These are phyloP conservation scores for Linurgus olivaceus DNA, from an alignment of 2,797 vertebrate species.

Conservation along the genomic window DNA sequence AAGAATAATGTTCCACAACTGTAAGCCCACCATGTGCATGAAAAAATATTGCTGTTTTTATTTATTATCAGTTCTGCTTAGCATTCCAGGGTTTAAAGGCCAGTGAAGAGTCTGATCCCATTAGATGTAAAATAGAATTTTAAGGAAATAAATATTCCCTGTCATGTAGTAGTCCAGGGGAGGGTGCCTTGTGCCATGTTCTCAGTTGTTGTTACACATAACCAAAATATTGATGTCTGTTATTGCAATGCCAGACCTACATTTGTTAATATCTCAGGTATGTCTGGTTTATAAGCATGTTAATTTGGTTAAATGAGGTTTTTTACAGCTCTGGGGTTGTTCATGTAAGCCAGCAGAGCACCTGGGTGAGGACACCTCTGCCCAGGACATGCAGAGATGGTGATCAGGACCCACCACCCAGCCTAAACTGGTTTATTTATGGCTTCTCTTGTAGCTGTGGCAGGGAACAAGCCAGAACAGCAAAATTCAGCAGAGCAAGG, in stretches of 20 bases:
- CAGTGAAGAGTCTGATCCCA: background rate
- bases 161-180: background rate
- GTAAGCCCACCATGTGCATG: background rate
- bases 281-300: background rate
- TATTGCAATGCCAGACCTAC: background rate
- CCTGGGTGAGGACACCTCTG: background rate
- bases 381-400: background rate
- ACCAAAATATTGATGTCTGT: background rate
- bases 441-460: background rate
- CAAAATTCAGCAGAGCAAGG: background rate
- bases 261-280: background rate
- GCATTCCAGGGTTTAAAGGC: background rate
- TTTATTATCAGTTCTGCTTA: background rate
- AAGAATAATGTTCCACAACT: background rate
- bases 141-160: background rate
- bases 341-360: fast-evolving
- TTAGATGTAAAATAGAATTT: background rate
- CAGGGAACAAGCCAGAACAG: background rate
- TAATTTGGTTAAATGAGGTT: background rate
- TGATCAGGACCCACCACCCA: too few species aligned
- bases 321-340: background rate
- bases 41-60: background rate
- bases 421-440: background rate
- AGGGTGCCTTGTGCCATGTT: fast-evolving
- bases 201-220: background rate